Base-by-base conservation (phyloP, 2,797 vertebrate species). In the Neostethus bicornis region DNA sequence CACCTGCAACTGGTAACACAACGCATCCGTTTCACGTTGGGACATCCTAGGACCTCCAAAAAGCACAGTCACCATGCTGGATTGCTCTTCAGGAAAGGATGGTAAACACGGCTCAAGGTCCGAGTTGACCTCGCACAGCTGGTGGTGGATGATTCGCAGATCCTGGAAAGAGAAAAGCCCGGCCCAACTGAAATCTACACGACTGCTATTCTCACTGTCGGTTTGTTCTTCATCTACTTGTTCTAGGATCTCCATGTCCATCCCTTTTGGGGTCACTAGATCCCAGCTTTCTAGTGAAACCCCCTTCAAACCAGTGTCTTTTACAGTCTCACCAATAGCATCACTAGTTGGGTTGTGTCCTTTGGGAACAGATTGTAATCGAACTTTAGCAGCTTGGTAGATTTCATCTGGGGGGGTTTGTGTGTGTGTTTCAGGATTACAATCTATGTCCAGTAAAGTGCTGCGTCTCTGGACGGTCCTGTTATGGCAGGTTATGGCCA, bases 401-500 rank as follows among this genome's bases (percentile, higher is more conserved):
- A 38, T 50, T 24, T 58, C 75, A 12, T 81, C 75, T 4, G 26
- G n/a, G 0, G 67, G 75, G 68, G 63, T 75, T 63, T 52, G 56
- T 1, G 48, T 2, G 19, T 29, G 61, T 66, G 51, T 80, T 7
- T 81, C 75, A 11, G 68, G 44, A 51, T 58, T 53, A 7, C 57
- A 56, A 48, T 86, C 83, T 13, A 81, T 54, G 62, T 93, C 93
- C 66, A 91, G 87, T 4, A 91, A 87, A 16, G 91, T 86, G 71
- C 85, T 92, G 77, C 93, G 89, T 59, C 92, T 89, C 88, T 98
- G 96, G 2, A 93, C 94, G 28, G 96, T 97, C 71, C 96, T 91
- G 89, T 98, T 93, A 85, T 98, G 96, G 85, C 96, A 98, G 78
- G 95, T 97, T 87, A 98, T 92, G 85, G 96, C 96, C 85, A 97